Evolutionary conservation across 2,888 invertebrate genomes (phyloP).

Genomic region (Agrochola litura): DNA sequence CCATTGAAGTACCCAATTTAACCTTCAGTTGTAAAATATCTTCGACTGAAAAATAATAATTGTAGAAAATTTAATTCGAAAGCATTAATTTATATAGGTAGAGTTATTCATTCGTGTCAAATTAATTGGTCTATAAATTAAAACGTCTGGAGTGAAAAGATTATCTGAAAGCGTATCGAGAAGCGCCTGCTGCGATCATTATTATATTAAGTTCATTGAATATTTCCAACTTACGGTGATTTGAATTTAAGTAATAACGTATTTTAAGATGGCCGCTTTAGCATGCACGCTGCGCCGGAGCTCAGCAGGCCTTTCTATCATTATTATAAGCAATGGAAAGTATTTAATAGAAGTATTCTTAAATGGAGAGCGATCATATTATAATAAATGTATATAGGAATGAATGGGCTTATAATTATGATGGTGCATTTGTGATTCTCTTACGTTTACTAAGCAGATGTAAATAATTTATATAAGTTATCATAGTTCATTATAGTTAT

Average conservation of each 20-base stretch:
- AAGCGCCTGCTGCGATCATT: slow-evolving; percentile 50
- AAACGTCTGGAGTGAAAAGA: slow-evolving; percentile 46
- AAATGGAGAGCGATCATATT: slow-evolving; percentile 74
- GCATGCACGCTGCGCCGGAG: slow-evolving; percentile 41
- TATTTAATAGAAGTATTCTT: slow-evolving; percentile 64
- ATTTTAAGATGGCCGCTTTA: slow-evolving; percentile 44
- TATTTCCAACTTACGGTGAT: slow-evolving; percentile 43
- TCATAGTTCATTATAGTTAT: slow-evolving; percentile 79
- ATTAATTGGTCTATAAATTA: slow-evolving; percentile 62
- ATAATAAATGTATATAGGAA: slow-evolving; percentile 81
- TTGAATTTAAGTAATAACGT: slow-evolving; percentile 43
- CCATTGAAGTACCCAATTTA: slow-evolving; percentile 45
- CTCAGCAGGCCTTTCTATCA: slow-evolving; percentile 53
- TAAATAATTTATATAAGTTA: slow-evolving; percentile 89
- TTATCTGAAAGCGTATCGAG: slow-evolving; percentile 46
- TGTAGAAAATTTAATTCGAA: slow-evolving; percentile 37
- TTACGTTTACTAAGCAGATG: slow-evolving; percentile 81
- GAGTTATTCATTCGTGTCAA: slow-evolving; percentile 63
- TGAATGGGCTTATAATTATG: slow-evolving; percentile 82
- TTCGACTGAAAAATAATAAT: slow-evolving; percentile 54
- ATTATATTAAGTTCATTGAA: slow-evolving; percentile 36
- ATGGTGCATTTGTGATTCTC: slow-evolving; percentile 84
- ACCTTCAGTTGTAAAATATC: slow-evolving; percentile 51
- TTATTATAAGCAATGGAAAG: slow-evolving; percentile 59
- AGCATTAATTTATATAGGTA: slow-evolving; percentile 49